Evolutionary conservation across 2,113 vertebrate species (phyloP).

Genomic region (Malurus melanocephalus): DNA sequence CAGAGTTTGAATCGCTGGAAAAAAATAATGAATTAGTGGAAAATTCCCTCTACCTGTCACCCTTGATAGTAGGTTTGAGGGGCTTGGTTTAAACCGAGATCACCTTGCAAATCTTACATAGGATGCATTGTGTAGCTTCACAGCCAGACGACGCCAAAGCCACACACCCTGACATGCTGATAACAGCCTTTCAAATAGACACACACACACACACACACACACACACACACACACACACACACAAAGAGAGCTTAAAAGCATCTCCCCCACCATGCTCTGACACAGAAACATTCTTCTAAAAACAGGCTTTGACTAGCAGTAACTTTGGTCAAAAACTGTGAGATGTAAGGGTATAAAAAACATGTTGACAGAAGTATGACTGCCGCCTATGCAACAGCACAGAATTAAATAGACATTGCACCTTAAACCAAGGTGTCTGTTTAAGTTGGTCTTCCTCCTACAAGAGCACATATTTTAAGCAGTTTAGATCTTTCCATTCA

Average conservation of each 20-base stretch:
- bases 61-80: neutral
- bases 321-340: conserved; percentile 26
- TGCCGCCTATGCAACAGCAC: neutral
- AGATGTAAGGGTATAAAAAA: neutral
- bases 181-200: conserved; percentile 54
- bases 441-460: conserved; percentile 32
- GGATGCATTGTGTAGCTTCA: conserved; percentile 62
- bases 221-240: neutral
- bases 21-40: neutral
- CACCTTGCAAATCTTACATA: conserved; percentile 46
- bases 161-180: conserved; percentile 40
- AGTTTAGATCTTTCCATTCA: conserved; percentile 6
- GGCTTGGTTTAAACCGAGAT: neutral
- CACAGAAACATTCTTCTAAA: conserved; percentile 43
- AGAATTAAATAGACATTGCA: neutral
- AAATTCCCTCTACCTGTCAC: conserved; percentile 7
- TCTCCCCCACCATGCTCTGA: conserved; percentile 24
- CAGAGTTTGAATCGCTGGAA: neutral
- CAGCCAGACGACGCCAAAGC: conserved; percentile 65
- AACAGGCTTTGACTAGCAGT: neutral
- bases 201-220: neutral
- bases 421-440: conserved; percentile 20
- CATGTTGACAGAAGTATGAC: neutral
- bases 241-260: conserved; percentile 7
- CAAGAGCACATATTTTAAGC: conserved; percentile 36